Conservation (phyloP, 1,140 invertebrate species). For the Orius laevigatus region DNA sequence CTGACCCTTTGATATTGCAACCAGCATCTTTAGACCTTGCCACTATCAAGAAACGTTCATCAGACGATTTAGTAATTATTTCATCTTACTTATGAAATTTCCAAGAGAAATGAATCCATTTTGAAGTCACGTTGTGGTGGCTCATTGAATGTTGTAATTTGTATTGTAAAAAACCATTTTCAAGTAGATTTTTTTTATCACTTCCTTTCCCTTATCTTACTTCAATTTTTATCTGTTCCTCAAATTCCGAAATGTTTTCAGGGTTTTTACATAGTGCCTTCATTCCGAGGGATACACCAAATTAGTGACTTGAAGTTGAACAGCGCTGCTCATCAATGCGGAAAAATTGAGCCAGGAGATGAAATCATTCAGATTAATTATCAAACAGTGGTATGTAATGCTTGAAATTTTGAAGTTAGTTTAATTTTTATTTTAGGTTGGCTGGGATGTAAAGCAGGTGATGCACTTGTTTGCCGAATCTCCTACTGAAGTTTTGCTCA, state of each 20-base stretch:
- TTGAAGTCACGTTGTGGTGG: neutral
- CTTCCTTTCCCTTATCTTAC: constrained; percentile 6
- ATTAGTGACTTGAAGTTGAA: constrained; percentile 73
- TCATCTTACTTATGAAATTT: constrained; percentile 1
- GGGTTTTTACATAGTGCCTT: constrained; percentile 72
- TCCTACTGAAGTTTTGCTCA: constrained; percentile 61
- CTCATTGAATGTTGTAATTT: neutral
- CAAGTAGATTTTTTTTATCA: constrained; percentile 1
- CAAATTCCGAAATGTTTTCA: constrained; percentile 24
- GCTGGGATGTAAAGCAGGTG: constrained; percentile 72
- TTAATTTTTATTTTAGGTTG: constrained; percentile 33
- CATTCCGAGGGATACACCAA: constrained; percentile 70
- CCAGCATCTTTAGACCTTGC: constrained; percentile 72
- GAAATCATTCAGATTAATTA: constrained; percentile 87
- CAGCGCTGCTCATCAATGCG: constrained; percentile 66
- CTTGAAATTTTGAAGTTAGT: too few relatives aligned
- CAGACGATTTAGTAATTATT: constrained; percentile 45
- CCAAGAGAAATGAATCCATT: neutral
- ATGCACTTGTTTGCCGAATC: constrained; percentile 58
- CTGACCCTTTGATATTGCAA: constrained; percentile 75
- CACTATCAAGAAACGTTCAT: constrained; percentile 65
- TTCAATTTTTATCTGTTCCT: constrained; percentile 10
- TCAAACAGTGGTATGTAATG: constrained; percentile 57
- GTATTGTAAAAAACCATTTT: neutral
- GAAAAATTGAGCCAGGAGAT: constrained; percentile 81